Conservation (phyloP, 2,888 invertebrate species). For the Atethmia centrago region DNA sequence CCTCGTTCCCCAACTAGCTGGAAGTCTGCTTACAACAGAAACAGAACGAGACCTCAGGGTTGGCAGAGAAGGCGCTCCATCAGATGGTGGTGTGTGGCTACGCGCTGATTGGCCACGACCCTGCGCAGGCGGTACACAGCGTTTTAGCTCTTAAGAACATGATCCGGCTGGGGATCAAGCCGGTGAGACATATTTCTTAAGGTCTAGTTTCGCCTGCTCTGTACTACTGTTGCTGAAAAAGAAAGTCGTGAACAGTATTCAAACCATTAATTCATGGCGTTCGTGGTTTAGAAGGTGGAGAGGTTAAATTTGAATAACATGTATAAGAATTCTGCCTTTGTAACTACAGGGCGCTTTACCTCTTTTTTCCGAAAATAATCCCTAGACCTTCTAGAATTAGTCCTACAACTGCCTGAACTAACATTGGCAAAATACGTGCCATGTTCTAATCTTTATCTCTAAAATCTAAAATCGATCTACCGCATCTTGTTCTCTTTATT, state of each 20-base stretch:
- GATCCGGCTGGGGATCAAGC: slow-evolving; percentile 79
- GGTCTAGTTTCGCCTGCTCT: background rate
- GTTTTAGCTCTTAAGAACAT: slow-evolving; percentile 81
- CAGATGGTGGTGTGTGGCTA: slow-evolving; percentile 89
- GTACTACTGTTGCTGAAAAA: background rate
- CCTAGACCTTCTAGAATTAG: background rate
- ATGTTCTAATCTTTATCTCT: background rate
- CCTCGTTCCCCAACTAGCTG: slow-evolving; percentile 68
- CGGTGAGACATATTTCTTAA: slow-evolving; percentile 71
- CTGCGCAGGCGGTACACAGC: slow-evolving; percentile 80
- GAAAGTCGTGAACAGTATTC: background rate
- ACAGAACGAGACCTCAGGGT: slow-evolving; percentile 78
- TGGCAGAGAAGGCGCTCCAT: slow-evolving; percentile 86
- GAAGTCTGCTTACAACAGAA: slow-evolving; percentile 76
- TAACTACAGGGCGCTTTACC: background rate
- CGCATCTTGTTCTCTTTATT: slow-evolving; percentile 1
- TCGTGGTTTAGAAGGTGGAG: too few species aligned
- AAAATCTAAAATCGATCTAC: slow-evolving; percentile 2
- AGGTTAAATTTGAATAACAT: background rate
- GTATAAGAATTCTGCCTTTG: background rate
- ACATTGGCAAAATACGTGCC: too few species aligned
- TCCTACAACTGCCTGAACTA: too few species aligned
- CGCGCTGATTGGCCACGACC: slow-evolving; percentile 87
- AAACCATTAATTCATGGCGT: too few species aligned
- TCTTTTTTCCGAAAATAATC: background rate